These are phyloP conservation scores for Zophobas morio DNA, from an alignment of 1,140 invertebrate species.

Conservation along the genomic window DNA sequence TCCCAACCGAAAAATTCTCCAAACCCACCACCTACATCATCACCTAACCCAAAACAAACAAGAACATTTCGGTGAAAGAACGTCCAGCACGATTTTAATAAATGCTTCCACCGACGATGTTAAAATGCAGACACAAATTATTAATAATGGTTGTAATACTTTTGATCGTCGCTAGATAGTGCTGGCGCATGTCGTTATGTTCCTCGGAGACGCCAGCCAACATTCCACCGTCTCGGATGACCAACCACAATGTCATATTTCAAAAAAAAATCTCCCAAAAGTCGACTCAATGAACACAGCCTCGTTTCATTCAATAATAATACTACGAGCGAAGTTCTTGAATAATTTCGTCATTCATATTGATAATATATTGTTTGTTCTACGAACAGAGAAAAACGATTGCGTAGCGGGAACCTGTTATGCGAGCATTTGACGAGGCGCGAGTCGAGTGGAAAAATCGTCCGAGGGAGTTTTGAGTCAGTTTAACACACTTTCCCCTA, in stretches of 20 bases:
- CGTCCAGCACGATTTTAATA: conserved; percentile 15
- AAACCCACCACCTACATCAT: too few species aligned
- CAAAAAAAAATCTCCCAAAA: conserved; percentile 50
- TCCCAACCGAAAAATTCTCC: too few species aligned
- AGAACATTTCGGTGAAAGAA: conserved; percentile 8
- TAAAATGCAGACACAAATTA: conserved; percentile 37
- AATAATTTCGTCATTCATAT: conserved; percentile 47
- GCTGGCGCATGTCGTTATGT: conserved; percentile 48
- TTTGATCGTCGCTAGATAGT: conserved; percentile 48
- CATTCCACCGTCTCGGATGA: conserved; percentile 53
- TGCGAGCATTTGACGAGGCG: too few species aligned
- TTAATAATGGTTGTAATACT: conserved; percentile 37
- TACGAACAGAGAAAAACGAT: too few species aligned
- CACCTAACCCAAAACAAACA: background rate
- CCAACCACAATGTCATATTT: conserved; percentile 55
- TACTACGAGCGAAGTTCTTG: conserved; percentile 19
- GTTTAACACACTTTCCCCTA: too few species aligned
- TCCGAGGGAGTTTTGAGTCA: too few species aligned
- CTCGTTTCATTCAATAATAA: conserved; percentile 49
- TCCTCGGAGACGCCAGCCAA: conserved; percentile 53
- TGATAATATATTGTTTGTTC: conserved; percentile 16
- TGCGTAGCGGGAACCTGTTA: too few species aligned
- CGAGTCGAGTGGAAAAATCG: too few species aligned
- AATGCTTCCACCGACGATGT: conserved; percentile 26
- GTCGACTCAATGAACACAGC: conserved; percentile 49